Base-by-base conservation (phyloP, 2,888 invertebrate genomes). In the Drosophila kuntzei region DNA sequence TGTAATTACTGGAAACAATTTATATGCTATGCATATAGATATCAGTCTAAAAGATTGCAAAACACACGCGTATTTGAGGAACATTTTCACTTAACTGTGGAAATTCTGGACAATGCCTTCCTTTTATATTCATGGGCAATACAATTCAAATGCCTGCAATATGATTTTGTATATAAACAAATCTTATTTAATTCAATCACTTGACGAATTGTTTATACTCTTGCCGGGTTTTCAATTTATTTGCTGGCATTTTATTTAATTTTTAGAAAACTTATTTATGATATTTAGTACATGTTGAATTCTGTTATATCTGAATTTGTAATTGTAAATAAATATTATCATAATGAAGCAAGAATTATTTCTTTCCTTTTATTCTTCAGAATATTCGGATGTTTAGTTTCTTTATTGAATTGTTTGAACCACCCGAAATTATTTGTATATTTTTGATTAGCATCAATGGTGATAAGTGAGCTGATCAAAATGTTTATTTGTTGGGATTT, bases 1-100 rank as follows among this genome's bases (percentile, higher is more conserved):
- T 20, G 49, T 43, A 11, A 55, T 16, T 5, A 54, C 11, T 36
- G 66, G 66, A 37, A 32, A 18, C 16, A 66, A 29, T 65, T 36
- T 65, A 65, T 55, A 65, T 29, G 54, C 2, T 43, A 32, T 3
- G 25, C 46, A 41, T n/a, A 65, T 11, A 9, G 44, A 37, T 3
- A 47, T n/a, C 0, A 47, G 29, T 43, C 43, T 55, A 7, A 43
- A 32, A 5, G 12, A 44, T 6, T 43, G 29, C 4, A 65, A 16
- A 37, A 29, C 16, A 65, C 41, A 54, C 11, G 20, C 54, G 54
- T 34, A 29, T 34, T 49, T 64, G 8, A 14, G 8, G 1, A 49
- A 20, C 65, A 66, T 66, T 37, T n/a, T 64, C 7, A 6, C 0
- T n/a, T 18, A 53, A 39, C 51, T 53, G 39, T 8, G 16, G 8